A percentile compares a stretch with the other conserved stretches of the same genome.
These are phyloP conservation scores for Deroplatys truncata DNA, from an alignment of 2,888 invertebrate species.

Conservation along the genomic window DNA sequence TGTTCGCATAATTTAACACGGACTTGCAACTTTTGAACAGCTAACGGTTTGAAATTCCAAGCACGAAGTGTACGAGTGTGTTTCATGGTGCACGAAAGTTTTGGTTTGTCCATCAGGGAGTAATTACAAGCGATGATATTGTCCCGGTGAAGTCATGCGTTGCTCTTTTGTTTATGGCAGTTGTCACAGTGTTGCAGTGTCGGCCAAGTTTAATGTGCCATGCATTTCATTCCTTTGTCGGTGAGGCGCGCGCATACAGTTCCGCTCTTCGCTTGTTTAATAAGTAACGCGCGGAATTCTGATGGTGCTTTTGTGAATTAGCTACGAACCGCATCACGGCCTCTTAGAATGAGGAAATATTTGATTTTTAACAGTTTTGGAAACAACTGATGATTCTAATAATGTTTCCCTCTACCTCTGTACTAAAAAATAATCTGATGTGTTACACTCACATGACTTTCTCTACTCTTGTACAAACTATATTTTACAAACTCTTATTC, in stretches of 20 bases:
- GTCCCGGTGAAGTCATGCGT: neutral
- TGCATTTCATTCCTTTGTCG: neutral
- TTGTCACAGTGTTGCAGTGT: neutral
- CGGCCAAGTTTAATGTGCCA: neutral
- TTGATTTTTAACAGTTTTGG: too few species aligned
- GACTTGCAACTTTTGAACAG: too few species aligned
- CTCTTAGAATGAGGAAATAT: too few species aligned
- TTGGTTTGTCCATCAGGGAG: neutral
- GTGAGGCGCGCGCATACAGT: neutral
- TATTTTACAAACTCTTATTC: too few species aligned
- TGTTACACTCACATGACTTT: too few species aligned
- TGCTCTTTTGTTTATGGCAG: neutral
- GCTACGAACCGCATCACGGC: neutral
- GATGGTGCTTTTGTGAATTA: neutral
- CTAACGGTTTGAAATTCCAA: too few species aligned
- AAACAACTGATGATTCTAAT: too few species aligned
- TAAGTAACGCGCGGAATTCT: neutral
- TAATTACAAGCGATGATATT: neutral
- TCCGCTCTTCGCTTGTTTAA: neutral
- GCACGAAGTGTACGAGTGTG: neutral
- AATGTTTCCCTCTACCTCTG: too few species aligned
- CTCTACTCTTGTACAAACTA: too few species aligned
- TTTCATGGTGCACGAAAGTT: neutral
- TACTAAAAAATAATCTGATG: too few species aligned
- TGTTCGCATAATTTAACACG: too few species aligned